Evolutionary conservation across 2,888 invertebrate species (phyloP), one percentile per base, ranked within the genome.

Genomic region (Diploptera punctata): DNA sequence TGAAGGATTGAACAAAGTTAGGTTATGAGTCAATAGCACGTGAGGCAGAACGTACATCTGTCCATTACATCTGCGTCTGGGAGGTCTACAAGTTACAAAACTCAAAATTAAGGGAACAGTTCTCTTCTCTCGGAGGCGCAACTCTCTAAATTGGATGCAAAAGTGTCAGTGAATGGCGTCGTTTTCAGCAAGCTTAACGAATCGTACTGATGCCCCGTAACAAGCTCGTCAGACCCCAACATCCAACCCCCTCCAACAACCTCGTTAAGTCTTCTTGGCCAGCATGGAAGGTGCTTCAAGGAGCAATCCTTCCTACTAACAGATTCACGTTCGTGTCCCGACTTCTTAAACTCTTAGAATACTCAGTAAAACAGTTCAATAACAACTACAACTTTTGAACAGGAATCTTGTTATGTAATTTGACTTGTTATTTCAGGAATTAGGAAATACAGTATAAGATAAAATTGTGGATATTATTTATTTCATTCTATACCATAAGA

Each of bases 141-240:
- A 13, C 57, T n/a, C 33, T 29, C 72, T 71, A 73, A 75, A 75
- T 75, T 75, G 75, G 75, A 74, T 72, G 73, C 73, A 72, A 73
- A 75, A 73, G 73, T 70, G 75, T 73, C 31, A 19, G 52, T 49
- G 52, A 49, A 31, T 49, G 54, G 49, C 52, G 33, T 73, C 69
- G 73, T 73, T 75, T 75, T 73, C 75, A 74, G 73, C 70, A 29
- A 57, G 57, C 57, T 72, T 75, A 75, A 75, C 75, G 75, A 75
- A 75, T 75, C 75, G 75, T 62, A 61, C 71, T 71, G 73, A 72
- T 73, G 73, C 68, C 52, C 26, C 70, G 62, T 75, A 75, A 75
- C 75, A 75, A 75, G 75, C 75, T 75, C 33, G 33, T 10, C 33
- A 33, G 5, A 5, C 33, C 33, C 33, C 5, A 5, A 10, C 33